Base-by-base conservation (phyloP, 2,113 vertebrate genomes). In the Furnarius figulus region DNA sequence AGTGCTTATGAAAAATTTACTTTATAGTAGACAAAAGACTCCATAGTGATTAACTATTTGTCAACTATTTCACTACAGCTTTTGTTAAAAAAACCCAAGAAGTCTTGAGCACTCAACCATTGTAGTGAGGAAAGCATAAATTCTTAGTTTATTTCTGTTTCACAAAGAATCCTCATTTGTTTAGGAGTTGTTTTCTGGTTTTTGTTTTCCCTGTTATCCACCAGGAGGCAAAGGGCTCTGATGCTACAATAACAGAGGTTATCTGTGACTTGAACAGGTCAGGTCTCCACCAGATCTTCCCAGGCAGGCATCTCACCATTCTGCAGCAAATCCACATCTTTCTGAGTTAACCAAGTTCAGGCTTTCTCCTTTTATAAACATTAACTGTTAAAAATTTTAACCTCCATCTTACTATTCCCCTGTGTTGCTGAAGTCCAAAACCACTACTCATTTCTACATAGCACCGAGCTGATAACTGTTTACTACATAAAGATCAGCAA, bases 401-500 rank as follows among this genome's bases (percentile, higher is more conserved):
- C 58, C 8, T 71, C 66, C 3, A 22, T 79, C 46, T 24, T 2
- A 85, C 20, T 66, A 37, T 5, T 30, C 15, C 50, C 14, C 7
- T 35, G 2, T 9, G 18, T 42, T 70, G 40, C 40, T 42, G 58
- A 82, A 62, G 11, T 35, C 21, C 18, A 73, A 88, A 85, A 6
- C 19, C n/a, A 75, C 49, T 12, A 77, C 19, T 55, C 73, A 14
- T 74, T 52, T 81, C 71, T 62, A 68, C 39, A 59, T 35, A 91
- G 40, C 52, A 61, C 42, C 67, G 68, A 90, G 70, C 13, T 84
- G 67, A 67, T 81, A 47, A n/a, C 31, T 89, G 87, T 82, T 89
- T 62, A 75, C 65, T 89, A 91, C 67, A 30, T 24, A n/a, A 61
- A 95, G 23, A 91, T 62, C 31, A 62, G 55, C 93, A 93, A 67